Percentiles rank a stretch among this genome's conserved stretches.
Conservation (phyloP, 1,140 invertebrate species). For the Apis cerana region DNA sequence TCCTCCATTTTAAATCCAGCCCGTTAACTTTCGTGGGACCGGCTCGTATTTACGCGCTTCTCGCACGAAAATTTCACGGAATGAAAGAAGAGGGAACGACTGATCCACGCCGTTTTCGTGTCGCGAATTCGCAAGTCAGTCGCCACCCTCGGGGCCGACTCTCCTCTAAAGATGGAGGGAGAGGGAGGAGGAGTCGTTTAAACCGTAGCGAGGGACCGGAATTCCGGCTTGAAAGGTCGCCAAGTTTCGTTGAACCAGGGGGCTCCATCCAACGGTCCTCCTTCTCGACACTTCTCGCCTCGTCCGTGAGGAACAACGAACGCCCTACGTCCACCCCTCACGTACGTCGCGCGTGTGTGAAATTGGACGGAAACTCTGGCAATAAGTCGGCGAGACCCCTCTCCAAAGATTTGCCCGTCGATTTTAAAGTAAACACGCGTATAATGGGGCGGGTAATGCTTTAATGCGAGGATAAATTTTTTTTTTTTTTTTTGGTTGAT, state of each 20-base stretch:
- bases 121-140: slow-evolving; percentile 45
- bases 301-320: slow-evolving; percentile 26
- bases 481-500: too few species aligned
- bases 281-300: slow-evolving; percentile 21
- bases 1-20: slow-evolving; percentile 15
- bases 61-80: slow-evolving; percentile 1
- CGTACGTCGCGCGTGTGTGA: slow-evolving; percentile 39
- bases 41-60: slow-evolving; percentile 22
- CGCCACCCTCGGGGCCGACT: neutral
- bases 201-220: slow-evolving; percentile 28
- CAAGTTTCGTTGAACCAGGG: slow-evolving; percentile 41
- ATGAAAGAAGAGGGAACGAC: too few species aligned
- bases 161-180: neutral
- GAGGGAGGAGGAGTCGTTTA: slow-evolving; percentile 12
- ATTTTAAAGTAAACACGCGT: neutral
- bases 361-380: slow-evolving; percentile 50
- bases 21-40: neutral
- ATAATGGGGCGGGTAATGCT: neutral
- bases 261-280: neutral
- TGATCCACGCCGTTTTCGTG: slow-evolving; percentile 29
- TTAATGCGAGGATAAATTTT: neutral
- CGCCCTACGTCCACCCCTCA: neutral
- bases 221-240: slow-evolving; percentile 52
- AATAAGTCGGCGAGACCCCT: slow-evolving; percentile 39
- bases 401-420: slow-evolving; percentile 24